phyloP scores from a whole-genome alignment of 2,888 invertebrate species.

The Campaea margaritaria region DNA sequence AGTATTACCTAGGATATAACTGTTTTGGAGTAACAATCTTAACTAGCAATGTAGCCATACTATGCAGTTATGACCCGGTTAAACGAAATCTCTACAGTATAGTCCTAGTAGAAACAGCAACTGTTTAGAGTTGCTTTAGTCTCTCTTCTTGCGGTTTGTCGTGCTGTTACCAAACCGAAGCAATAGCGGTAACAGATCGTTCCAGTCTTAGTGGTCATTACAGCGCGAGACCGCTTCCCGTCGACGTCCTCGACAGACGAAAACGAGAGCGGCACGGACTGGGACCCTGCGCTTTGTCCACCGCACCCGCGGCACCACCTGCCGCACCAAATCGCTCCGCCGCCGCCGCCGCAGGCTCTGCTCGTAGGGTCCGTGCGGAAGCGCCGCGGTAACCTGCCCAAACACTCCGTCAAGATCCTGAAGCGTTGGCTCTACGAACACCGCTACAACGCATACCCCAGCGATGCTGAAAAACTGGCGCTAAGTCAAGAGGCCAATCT shows the following conservation, averaged over 20 bases:
- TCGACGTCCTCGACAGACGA: slow-evolving; percentile 89
- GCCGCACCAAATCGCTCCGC: slow-evolving; percentile 34
- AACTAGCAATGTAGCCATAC: too few species aligned
- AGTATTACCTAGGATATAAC: too few species aligned
- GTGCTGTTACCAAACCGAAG: too few species aligned
- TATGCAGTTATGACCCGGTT: too few species aligned
- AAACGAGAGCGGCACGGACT: slow-evolving; percentile 86
- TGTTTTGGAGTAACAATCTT: too few species aligned
- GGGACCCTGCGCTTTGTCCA: slow-evolving; percentile 58
- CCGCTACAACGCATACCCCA: slow-evolving; percentile 97
- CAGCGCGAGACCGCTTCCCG: slow-evolving; percentile 88
- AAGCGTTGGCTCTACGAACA: slow-evolving; percentile 97
- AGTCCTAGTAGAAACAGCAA: too few species aligned
- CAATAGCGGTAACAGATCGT: too few species aligned
- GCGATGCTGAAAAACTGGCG: slow-evolving; percentile 94
- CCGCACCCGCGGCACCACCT: slow-evolving; percentile 42
- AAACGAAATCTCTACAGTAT: too few species aligned
- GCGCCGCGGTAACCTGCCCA: slow-evolving; percentile 95
- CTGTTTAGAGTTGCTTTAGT: too few species aligned
- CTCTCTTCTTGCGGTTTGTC: too few species aligned
- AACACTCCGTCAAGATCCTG: slow-evolving; percentile 95
- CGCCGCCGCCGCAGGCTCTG: slow-evolving; percentile 48
- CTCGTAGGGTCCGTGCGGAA: slow-evolving; percentile 88
- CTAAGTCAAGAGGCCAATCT: slow-evolving; percentile 94
- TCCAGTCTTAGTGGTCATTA: slow-evolving; percentile 2